A percentile compares a stretch with the other conserved stretches of the same genome.
Evolutionary conservation across 2,113 vertebrate species (phyloP).

Genomic region (Halichoeres trimaculatus): DNA sequence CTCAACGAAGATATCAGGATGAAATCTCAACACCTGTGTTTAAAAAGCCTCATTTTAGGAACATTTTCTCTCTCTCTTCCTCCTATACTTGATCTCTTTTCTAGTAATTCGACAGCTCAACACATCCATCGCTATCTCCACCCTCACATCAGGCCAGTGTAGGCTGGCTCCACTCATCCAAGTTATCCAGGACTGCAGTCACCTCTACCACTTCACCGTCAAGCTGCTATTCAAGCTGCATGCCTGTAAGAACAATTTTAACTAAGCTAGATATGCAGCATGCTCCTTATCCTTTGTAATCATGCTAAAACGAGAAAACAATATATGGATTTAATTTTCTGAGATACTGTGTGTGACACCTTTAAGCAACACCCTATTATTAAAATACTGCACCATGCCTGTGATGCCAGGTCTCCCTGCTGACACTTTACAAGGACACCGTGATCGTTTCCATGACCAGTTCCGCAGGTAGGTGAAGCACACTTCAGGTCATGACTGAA

Average conservation of each 20-base stretch:
- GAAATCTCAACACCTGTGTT: no score
- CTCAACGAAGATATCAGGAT: no score
- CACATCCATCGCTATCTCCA: slow-evolving; percentile 93
- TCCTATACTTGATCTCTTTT: background rate
- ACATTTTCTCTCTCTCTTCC: background rate
- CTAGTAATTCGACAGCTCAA: slow-evolving; percentile 95
- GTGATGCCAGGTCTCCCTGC: slow-evolving; percentile 88
- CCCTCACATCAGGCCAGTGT: slow-evolving; percentile 95
- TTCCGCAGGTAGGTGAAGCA: slow-evolving; percentile 89
- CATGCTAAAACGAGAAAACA: no score
- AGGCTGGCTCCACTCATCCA: slow-evolving; percentile 96
- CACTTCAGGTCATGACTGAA: slow-evolving; percentile 1
- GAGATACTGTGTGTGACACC: background rate
- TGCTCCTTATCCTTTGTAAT: no score
- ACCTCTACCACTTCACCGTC: slow-evolving; percentile 96
- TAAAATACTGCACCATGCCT: background rate
- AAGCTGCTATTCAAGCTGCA: slow-evolving; percentile 98
- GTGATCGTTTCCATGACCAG: slow-evolving; percentile 96
- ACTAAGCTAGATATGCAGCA: background rate
- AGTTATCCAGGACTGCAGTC: slow-evolving; percentile 97
- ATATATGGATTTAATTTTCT: background rate
- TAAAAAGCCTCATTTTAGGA: background rate
- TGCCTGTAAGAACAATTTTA: slow-evolving; percentile 86
- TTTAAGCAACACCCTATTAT: background rate
- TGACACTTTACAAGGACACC: slow-evolving; percentile 95